These are phyloP conservation scores for Misgurnus anguillicaudatus DNA, from an alignment of 2,113 vertebrate genomes.

Conservation along the genomic window DNA sequence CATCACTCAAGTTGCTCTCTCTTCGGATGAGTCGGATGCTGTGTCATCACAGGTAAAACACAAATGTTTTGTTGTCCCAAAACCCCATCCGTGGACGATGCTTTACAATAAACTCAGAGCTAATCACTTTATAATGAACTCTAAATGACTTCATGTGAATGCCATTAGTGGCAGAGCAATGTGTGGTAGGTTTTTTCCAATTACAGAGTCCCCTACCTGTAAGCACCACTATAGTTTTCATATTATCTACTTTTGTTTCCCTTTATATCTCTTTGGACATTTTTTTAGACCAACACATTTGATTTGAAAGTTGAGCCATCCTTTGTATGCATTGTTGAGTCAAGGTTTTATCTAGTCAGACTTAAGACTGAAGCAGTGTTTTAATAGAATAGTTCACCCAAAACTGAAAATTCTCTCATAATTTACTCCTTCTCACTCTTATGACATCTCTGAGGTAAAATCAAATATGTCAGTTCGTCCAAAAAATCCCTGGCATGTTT, in stretches of 20 bases:
- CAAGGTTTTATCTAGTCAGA: no score
- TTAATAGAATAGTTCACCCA: no score
- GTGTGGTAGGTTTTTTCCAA: conserved; percentile 52
- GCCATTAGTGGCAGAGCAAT: conserved; percentile 49
- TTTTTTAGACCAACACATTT: neutral
- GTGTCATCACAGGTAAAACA: conserved; percentile 48
- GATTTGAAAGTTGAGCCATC: neutral
- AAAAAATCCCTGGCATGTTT: no score
- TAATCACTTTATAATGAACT: conserved; percentile 66
- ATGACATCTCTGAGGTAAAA: no score
- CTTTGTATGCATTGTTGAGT: neutral
- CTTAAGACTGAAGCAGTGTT: neutral
- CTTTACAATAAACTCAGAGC: conserved; percentile 43
- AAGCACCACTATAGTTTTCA: conserved; percentile 5
- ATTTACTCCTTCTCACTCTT: no score
- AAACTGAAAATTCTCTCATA: no score
- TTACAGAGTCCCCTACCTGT: conserved; percentile 44
- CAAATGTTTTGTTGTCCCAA: conserved; percentile 39
- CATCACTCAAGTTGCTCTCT: neutral
- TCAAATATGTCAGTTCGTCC: no score
- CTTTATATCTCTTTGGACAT: neutral
- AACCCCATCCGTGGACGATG: conserved; percentile 28
- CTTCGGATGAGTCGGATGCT: conserved; percentile 25
- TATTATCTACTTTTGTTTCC: neutral
- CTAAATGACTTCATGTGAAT: conserved; percentile 53